Conservation (phyloP, 2,797 vertebrate species). For the Uromys caudimaculatus region DNA sequence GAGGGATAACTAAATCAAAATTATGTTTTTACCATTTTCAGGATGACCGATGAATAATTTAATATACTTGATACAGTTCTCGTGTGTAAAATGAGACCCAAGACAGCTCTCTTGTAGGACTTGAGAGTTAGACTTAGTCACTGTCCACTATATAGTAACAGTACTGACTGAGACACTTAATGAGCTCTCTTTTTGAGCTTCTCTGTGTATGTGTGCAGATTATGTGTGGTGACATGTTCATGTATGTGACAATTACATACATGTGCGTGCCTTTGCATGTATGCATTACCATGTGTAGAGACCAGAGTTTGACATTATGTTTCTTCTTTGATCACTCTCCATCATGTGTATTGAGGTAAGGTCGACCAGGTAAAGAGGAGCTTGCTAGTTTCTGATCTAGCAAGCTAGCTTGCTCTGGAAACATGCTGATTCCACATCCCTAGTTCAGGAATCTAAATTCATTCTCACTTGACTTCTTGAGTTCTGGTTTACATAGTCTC, state of each 20-base stretch:
- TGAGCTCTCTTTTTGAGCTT: neutral
- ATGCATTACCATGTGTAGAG: too few relatives aligned
- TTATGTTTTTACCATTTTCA: neutral
- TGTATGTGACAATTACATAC: neutral
- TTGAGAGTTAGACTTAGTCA: conserved; percentile 5
- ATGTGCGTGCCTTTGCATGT: neutral
- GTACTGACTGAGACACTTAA: neutral
- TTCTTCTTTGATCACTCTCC: too few relatives aligned
- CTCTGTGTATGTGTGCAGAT: neutral
- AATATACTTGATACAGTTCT: neutral
- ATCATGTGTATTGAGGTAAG: neutral
- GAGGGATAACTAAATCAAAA: neutral
- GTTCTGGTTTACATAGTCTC: neutral
- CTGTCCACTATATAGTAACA: neutral
- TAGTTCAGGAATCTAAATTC: neutral
- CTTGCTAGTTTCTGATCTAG: too few relatives aligned
- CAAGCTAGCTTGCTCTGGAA: neutral
- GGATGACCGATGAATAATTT: neutral
- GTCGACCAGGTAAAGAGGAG: neutral
- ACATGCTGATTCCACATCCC: neutral
- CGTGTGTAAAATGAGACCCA: neutral
- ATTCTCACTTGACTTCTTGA: neutral
- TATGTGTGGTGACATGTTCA: neutral
- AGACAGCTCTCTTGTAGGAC: neutral
- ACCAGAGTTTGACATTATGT: neutral